Conservation (phyloP, 2,888 invertebrate genomes). For the Cryptus viduatorius region DNA sequence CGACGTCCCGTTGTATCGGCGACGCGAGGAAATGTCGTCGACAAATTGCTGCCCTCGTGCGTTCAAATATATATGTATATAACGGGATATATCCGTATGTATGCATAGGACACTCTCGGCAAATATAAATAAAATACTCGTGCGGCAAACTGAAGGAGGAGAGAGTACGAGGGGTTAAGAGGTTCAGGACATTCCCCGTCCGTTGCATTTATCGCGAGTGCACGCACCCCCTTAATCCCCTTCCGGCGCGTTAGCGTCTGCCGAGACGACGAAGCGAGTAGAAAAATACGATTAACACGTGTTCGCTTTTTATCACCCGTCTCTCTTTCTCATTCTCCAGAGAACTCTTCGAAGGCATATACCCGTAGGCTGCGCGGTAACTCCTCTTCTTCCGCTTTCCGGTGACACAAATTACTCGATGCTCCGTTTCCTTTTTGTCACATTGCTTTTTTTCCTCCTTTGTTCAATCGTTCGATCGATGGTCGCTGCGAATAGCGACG, state of each 20-base stretch:
- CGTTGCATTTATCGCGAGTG: slow-evolving; percentile 46
- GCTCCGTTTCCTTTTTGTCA: slow-evolving; percentile 23
- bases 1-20: slow-evolving; percentile 9
- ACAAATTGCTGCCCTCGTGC: slow-evolving; percentile 10
- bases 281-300: slow-evolving; percentile 49
- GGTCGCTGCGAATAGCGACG: not conserved
- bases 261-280: slow-evolving; percentile 22
- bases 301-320: slow-evolving; percentile 3
- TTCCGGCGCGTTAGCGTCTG: slow-evolving; percentile 26
- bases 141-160: not conserved
- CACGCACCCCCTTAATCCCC: slow-evolving; percentile 33
- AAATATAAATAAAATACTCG: slow-evolving; percentile 36
- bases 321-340: not conserved
- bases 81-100: not conserved
- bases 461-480: not conserved
- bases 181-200: slow-evolving; percentile 8
- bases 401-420: slow-evolving; percentile 44
- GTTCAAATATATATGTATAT: not conserved
- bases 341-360: slow-evolving; percentile 2
- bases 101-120: not conserved
- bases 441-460: slow-evolving; percentile 8
- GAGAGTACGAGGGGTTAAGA: slow-evolving; percentile 11
- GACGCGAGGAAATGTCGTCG: not conserved
- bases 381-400: slow-evolving; percentile 36
- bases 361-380: not conserved